Evolutionary conservation across 2,797 vertebrate genomes (phyloP).

Genomic region (Bradypodion pumilum): DNA sequence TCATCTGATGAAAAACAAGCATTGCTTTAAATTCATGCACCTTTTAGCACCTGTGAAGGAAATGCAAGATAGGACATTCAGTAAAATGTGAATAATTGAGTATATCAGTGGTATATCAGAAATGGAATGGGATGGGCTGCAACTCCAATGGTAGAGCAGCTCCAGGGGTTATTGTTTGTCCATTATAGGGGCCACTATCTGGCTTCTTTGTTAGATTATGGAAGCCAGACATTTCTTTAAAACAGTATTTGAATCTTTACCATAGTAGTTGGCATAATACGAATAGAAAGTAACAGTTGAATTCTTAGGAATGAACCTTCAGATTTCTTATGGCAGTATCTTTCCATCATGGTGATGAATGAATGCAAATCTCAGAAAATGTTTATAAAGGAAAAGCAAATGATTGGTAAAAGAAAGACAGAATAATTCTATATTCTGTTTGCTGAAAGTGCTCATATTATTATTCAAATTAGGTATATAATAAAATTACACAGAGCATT

Average conservation of each 20-base stretch:
- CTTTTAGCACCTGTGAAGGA: too few relatives aligned
- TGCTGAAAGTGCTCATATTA: background rate
- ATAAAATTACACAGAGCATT: background rate
- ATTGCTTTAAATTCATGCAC: slow-evolving; percentile 41
- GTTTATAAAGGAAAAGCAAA: background rate
- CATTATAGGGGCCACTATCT: background rate
- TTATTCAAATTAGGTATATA: background rate
- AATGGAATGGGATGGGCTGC: too few relatives aligned
- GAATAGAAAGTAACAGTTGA: background rate
- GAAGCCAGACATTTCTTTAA: background rate
- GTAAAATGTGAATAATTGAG: background rate
- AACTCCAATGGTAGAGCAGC: background rate
- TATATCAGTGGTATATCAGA: background rate
- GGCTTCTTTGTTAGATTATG: background rate
- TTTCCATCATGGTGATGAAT: background rate
- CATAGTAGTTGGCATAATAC: background rate
- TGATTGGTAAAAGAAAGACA: background rate
- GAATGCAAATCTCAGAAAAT: background rate
- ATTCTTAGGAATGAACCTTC: background rate
- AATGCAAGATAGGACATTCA: background rate
- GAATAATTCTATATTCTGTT: background rate
- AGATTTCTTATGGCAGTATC: background rate
- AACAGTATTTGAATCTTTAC: background rate
- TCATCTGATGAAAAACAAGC: slow-evolving; percentile 53
- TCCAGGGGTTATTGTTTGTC: background rate